Conservation (phyloP, 2,797 vertebrate species). For the Propithecus deckenii region DNA sequence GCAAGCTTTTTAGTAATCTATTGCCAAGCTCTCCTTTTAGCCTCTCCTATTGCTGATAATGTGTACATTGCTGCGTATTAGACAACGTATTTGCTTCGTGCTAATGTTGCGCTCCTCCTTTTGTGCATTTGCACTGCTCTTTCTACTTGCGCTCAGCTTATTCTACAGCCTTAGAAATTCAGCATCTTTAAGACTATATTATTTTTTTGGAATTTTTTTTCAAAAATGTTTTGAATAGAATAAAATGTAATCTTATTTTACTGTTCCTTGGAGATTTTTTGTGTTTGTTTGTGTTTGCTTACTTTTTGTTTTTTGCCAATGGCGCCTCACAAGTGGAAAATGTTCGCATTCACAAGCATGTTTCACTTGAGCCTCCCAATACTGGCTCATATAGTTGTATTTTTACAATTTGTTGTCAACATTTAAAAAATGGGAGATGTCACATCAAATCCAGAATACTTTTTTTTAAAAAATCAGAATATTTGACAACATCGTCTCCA, state of each 20-base stretch:
- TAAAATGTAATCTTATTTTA: constrained; percentile 22
- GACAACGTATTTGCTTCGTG: not conserved
- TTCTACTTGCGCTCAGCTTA: not conserved
- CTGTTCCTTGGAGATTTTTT: not conserved
- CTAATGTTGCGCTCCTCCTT: not conserved
- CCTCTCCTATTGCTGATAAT: not conserved
- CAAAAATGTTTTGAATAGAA: not conserved
- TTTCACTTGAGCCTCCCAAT: not conserved
- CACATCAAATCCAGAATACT: constrained; percentile 3
- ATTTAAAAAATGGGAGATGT: not conserved
- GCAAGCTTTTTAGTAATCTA: not conserved
- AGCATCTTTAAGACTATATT: not conserved
- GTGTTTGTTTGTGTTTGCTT: not conserved
- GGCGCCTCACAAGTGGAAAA: not conserved
- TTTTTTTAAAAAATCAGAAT: not conserved
- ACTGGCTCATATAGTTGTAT: not conserved
- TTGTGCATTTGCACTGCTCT: not conserved
- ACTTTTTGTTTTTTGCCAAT: not conserved
- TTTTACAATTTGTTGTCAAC: not conserved
- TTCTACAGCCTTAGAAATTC: not conserved
- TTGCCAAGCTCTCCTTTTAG: not conserved
- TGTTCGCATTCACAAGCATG: not conserved
- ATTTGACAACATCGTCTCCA: not conserved
- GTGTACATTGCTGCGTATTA: not conserved
- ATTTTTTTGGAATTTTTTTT: not conserved